Evolutionary conservation across 2,888 invertebrate species (phyloP).

Genomic region (Gastrophysa polygoni): DNA sequence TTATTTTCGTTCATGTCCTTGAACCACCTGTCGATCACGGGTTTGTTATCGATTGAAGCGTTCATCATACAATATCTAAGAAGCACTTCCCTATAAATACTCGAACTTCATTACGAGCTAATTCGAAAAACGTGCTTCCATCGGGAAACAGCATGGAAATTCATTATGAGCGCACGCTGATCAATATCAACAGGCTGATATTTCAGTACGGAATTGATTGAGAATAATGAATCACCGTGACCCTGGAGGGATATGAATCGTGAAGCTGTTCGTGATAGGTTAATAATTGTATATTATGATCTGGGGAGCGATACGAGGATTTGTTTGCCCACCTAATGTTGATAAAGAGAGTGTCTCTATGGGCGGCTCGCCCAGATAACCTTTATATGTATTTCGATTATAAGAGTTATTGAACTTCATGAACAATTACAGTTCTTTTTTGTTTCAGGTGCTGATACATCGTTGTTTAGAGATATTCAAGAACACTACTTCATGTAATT

Average conservation of each 20-base stretch:
- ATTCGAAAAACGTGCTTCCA: neutral
- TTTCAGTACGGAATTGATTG: neutral
- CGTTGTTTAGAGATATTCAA: slow-evolving; percentile 18
- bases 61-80: neutral
- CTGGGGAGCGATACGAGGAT: neutral
- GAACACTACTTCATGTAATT: slow-evolving; percentile 26
- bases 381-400: too few species aligned
- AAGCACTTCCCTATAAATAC: neutral
- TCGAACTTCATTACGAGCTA: neutral
- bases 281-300: neutral
- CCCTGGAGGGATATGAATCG: neutral
- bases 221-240: neutral
- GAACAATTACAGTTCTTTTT: neutral
- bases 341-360: too few species aligned
- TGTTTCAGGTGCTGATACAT: neutral
- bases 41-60: neutral
- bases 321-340: too few species aligned
- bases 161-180: neutral
- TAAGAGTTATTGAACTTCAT: too few species aligned
- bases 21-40: neutral
- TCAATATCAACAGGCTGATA: neutral
- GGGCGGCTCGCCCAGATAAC: too few species aligned
- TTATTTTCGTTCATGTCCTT: neutral
- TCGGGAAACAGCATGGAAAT: neutral
- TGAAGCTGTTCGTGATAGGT: neutral